Evolutionary conservation across 2,113 vertebrate species (phyloP), one percentile per base, ranked within the genome.

Genomic region (Nerophis ophidion): DNA sequence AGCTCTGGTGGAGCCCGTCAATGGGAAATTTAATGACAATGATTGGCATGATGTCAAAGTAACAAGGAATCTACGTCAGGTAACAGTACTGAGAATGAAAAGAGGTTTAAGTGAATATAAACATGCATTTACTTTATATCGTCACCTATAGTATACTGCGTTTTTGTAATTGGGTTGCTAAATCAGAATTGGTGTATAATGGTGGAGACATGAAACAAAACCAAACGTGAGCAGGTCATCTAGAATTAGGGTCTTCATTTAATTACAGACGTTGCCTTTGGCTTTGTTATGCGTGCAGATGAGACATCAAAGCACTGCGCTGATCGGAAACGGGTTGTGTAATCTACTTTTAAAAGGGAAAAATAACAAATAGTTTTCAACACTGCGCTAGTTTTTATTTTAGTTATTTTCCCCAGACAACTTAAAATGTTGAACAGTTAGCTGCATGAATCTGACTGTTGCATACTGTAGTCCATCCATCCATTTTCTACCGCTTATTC

Each of bases 1-100:
- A 93, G 96, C 97, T 38, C 93, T 99, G 89, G 96, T 99, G 94
- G 97, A 99, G 90, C 95, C 95, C 17, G 97, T 98, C 92, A 98
- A 98, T 91, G 97, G 97, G 87, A 99, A 99, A 91, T 99, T 99
- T 95, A 99, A 99, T 95, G 97, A 99, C 94, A 99, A 99, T 96
- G 94, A 94, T 93, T 99, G 97, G 97, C 97, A 99, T 93, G 97
- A 98, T 95, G 96, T 99, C 90, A 99, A 99, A 94, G 97, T 99
- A 90, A 97, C 96, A 89, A 92, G 96, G 93, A 99, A 98, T 92
- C 93, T 99, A 87, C 96, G 97, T 95, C 97, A 99, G 97, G 97
- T 99, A 98, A 98, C 94, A 93, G 92, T 92, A 93, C 91, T 93
- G 91, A 91, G 91, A 92, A 91, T 92, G 88, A 90, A 81, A 68